Base-by-base conservation (phyloP, 2,113 vertebrate genomes). In the Chinchilla lanigera region DNA sequence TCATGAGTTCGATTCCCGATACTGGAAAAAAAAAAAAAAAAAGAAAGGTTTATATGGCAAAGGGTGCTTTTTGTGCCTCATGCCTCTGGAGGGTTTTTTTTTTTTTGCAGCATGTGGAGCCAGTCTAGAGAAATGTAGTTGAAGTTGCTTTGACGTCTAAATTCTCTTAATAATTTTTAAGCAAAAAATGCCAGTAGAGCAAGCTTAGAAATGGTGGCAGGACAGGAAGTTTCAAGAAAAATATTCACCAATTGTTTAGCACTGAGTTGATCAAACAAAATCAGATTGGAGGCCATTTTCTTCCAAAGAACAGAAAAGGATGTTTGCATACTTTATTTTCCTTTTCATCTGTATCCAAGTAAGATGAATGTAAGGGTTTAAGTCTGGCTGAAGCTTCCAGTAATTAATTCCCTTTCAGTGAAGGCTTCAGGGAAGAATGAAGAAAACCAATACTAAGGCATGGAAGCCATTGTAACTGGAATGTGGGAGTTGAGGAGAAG, bases 281-380 rank as follows among this genome's bases (percentile, higher is more conserved):
- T 67, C 73, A 78, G 54, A 80, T 71, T 33, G 52, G 4, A 19
- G 85, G 82, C 67, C 35, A 35, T 75, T 90, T 85, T 95, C 84
- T 81, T 87, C 56, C 47, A 52, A 90, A 90, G 63, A 90, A 95
- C 54, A 35, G 60, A 35, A 92, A 88, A 75, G 95, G 81, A 95
- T 98, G 97, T 98, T 97, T 97, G 95, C 41, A 78, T 96, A 96
- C 85, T 82, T 96, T 16, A 30, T 38, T 38, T 97, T 92, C 73
- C 92, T 82, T 97, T 93, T 98, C 65, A 97, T 95, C 94, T 83
- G 30, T 24, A 69, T 96, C 97, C 97, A 96, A 94, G 61, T 54
- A 44, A 77, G 63, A 93, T 87, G 80, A 50, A 54, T 60, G 80
- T 60, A 38, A 44, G 61, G 38, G n/a, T 35, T 58, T 24, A 41